Evolutionary conservation across 37 sponge, comb jelly and placozoan genomes (phyloP).

Genomic region (Crambe crambe): DNA sequence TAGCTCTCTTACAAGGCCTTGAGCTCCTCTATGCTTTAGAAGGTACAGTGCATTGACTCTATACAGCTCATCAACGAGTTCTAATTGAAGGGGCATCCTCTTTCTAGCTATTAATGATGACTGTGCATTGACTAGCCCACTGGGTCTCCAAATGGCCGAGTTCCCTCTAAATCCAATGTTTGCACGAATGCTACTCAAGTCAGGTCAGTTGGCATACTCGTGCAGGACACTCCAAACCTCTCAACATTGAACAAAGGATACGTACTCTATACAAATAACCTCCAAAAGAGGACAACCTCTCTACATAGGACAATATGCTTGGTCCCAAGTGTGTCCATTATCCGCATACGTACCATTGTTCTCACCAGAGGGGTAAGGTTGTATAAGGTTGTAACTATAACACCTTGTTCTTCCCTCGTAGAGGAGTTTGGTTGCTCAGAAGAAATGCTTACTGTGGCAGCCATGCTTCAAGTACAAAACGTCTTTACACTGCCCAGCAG

Average conservation of each 20-base stretch:
- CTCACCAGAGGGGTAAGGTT: no score
- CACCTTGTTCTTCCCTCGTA: neutral
- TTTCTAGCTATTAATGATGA: constrained; percentile 72
- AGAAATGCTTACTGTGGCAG: constrained; percentile 81
- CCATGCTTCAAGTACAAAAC: constrained; percentile 91
- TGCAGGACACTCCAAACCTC: no score
- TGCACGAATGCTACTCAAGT: constrained; percentile 86
- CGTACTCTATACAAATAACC: no score
- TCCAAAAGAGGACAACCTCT: no score
- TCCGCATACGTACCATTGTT: no score
- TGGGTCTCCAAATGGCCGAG: constrained; percentile 90
- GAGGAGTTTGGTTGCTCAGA: constrained; percentile 90
- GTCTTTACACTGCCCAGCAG: constrained; percentile 69
- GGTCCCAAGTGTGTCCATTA: no score
- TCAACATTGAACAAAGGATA: no score
- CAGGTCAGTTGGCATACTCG: constrained; percentile 80
- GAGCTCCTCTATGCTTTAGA: constrained; percentile 91
- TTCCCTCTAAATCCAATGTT: constrained; percentile 93
- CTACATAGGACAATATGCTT: no score
- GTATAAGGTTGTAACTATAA: no score
- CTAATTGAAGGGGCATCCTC: neutral
- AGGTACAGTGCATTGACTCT: constrained; percentile 59
- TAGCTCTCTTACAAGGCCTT: constrained; percentile 63
- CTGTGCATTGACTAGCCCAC: constrained; percentile 70
- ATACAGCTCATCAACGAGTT: neutral